phyloP scores from a whole-genome alignment of 2,797 vertebrate genomes.

The Atherinosoma microstoma region DNA sequence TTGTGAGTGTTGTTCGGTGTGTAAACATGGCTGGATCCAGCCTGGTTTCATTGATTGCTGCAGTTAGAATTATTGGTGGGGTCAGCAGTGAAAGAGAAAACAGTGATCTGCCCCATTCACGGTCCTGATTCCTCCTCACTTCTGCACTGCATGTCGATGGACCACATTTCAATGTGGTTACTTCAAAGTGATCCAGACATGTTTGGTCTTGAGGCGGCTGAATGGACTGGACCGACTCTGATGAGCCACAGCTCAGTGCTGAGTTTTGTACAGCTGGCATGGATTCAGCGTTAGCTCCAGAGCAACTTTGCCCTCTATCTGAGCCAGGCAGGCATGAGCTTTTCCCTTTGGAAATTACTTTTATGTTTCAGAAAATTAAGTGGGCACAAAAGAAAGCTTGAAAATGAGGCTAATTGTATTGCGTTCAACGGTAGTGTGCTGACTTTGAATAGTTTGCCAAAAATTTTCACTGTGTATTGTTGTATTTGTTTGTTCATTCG shows the following conservation, averaged over 20 bases:
- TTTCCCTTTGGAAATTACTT: conserved; percentile 16
- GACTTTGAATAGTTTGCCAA: not conserved
- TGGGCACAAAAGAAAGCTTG: conserved; percentile 4
- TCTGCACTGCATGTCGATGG: conserved; percentile 24
- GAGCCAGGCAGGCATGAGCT: conserved; percentile 25
- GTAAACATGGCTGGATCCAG: conserved; percentile 19
- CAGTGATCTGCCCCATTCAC: conserved; percentile 22
- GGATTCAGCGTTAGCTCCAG: conserved; percentile 20
- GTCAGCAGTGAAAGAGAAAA: conserved; percentile 47
- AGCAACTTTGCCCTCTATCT: conserved; percentile 52
- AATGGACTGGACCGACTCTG: conserved; percentile 28
- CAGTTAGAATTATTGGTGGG: conserved; percentile 33
- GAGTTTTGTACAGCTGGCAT: conserved; percentile 41
- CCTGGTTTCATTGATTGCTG: conserved; percentile 26
- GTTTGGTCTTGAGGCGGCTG: conserved; percentile 53
- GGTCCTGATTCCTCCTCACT: conserved; percentile 34
- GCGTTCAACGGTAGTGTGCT: not conserved
- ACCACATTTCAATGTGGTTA: conserved; percentile 42
- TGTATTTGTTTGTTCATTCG: not conserved
- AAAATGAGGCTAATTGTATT: not conserved
- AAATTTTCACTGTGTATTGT: not conserved
- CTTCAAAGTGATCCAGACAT: conserved; percentile 51
- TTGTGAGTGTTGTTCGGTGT: conserved; percentile 13
- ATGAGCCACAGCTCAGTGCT: conserved; percentile 27
- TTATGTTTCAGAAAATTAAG: conserved; percentile 12